These are phyloP conservation scores for Drosophila nannoptera DNA, from an alignment of 1,140 invertebrate species.

Conservation along the genomic window DNA sequence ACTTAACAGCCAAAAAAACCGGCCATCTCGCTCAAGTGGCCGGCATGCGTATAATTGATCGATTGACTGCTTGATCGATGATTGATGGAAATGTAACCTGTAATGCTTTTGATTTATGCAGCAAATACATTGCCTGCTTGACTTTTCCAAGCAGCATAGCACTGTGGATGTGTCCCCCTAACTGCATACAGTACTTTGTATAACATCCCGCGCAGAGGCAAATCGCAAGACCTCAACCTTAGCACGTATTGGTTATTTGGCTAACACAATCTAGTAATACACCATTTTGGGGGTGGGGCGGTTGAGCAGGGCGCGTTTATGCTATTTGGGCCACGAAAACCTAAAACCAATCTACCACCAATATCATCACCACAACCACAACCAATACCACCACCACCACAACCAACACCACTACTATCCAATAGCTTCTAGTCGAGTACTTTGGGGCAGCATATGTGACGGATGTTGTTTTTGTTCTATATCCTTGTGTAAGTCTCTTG, in stretches of 20 bases:
- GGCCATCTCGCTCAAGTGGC: constrained; percentile 37
- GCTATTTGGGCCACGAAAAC: constrained; percentile 12
- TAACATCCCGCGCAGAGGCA: constrained; percentile 9
- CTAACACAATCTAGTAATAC: constrained; percentile 57
- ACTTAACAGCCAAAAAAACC: constrained; percentile 30
- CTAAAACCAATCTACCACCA: constrained; percentile 30
- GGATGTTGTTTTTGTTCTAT: constrained; percentile 58
- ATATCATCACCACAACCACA: constrained; percentile 33
- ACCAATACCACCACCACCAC: constrained; percentile 29
- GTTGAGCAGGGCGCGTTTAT: constrained; percentile 4
- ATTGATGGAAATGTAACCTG: constrained; percentile 46
- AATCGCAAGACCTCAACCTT: constrained; percentile 19
- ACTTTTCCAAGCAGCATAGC: constrained; percentile 71
- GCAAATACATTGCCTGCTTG: constrained; percentile 75
- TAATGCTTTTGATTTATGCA: constrained; percentile 69
- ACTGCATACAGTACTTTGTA: constrained; percentile 41
- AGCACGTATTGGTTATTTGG: constrained; percentile 52
- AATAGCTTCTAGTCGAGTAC: constrained; percentile 46
- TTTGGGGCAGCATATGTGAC: constrained; percentile 56
- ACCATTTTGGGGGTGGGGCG: constrained; percentile 27
- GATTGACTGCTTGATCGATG: no score
- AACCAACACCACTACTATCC: constrained; percentile 28
- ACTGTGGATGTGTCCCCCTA: constrained; percentile 51
- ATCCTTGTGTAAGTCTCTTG: constrained; percentile 65
- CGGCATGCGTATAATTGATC: constrained; percentile 38